phyloP scores from a whole-genome alignment of 1,140 invertebrate genomes.

The Ptiloglossa arizonensis region DNA sequence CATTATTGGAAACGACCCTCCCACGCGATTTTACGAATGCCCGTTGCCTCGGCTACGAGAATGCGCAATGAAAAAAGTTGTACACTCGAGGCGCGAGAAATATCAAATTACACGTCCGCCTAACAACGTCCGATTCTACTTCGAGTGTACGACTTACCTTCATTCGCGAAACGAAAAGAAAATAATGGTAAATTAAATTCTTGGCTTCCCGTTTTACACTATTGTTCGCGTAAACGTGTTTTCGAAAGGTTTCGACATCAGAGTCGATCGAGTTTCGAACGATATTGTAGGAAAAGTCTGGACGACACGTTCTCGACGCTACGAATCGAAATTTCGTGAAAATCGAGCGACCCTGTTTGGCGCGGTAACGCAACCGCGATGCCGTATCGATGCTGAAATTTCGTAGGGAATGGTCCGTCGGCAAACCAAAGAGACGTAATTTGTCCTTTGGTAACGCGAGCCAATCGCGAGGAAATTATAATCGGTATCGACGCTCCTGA shows the following conservation, averaged over 20 bases:
- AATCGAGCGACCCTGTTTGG: not conserved
- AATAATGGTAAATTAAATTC: no score
- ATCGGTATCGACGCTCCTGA: slow-evolving; percentile 20
- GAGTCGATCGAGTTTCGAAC: no score
- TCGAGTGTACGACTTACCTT: no score
- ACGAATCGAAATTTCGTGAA: not conserved
- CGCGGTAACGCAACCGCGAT: not conserved
- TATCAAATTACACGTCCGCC: not conserved
- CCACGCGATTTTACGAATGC: not conserved
- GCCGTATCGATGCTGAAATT: not conserved
- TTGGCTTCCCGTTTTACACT: no score
- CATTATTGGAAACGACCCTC: not conserved
- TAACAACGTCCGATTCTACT: not conserved
- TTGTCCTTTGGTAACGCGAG: slow-evolving; percentile 13
- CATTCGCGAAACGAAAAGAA: no score
- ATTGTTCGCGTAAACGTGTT: no score
- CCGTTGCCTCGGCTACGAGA: not conserved
- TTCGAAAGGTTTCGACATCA: no score
- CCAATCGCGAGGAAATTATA: slow-evolving; percentile 25
- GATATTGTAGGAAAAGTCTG: no score
- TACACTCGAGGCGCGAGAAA: not conserved
- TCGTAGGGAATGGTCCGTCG: no score
- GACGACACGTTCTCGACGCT: not conserved
- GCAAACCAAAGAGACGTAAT: slow-evolving; percentile 10
- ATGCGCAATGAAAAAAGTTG: not conserved